These are phyloP conservation scores for Uloborus plumipes DNA, from an alignment of 2,888 invertebrate species.

Conservation along the genomic window DNA sequence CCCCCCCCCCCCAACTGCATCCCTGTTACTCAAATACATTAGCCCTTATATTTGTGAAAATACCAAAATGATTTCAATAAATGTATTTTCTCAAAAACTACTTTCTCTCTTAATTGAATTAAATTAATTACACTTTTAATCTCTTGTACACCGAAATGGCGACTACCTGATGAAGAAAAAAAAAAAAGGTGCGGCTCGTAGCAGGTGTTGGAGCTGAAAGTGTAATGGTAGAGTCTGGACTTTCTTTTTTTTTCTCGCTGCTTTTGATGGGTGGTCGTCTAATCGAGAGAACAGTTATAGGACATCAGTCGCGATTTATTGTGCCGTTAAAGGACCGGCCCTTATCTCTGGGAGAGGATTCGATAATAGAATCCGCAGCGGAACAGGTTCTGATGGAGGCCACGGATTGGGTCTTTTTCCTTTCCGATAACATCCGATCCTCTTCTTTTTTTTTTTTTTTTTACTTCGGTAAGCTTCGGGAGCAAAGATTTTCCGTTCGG, in stretches of 20 bases:
- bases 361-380: conserved; percentile 55
- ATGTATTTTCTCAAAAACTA: too few species aligned
- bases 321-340: conserved; percentile 52
- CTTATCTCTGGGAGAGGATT: conserved; percentile 53
- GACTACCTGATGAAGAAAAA: neutral
- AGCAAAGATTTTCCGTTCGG: too few species aligned
- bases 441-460: neutral
- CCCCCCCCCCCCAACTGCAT: too few species aligned
- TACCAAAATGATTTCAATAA: too few species aligned
- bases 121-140: neutral
- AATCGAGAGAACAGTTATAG: conserved; percentile 61
- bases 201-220: conserved; percentile 33
- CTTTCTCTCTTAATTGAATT: too few species aligned
- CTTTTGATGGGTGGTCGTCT: conserved; percentile 61
- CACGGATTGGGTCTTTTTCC: conserved; percentile 14
- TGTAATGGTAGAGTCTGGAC: conserved; percentile 11
- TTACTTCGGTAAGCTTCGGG: conserved; percentile 14
- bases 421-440: conserved; percentile 30
- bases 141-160: conserved; percentile 30
- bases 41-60: too few species aligned
- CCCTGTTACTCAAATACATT: too few species aligned
- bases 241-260: conserved; percentile 13
- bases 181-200: neutral
- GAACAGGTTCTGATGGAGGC: conserved; percentile 45
- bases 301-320: conserved; percentile 59